A percentile compares a stretch with the other conserved stretches of the same genome.
phyloP scores from a whole-genome alignment of 2,797 vertebrate species.

The Bradypodion pumilum region DNA sequence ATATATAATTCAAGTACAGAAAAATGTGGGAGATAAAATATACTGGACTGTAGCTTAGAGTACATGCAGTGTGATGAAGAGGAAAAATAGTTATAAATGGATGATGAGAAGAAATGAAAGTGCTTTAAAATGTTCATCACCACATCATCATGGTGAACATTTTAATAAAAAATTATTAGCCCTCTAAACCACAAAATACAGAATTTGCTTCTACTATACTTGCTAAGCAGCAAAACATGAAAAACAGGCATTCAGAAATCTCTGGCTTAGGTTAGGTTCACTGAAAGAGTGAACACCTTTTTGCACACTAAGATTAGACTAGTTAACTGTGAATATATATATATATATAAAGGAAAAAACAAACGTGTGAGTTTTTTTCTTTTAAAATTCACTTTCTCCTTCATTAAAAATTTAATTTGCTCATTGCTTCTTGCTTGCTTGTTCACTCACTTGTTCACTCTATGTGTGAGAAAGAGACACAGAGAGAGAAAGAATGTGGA shows the following conservation, averaged over 20 bases:
- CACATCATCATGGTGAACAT: neutral
- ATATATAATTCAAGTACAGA: neutral
- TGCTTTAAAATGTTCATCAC: no score
- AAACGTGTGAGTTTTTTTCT: neutral
- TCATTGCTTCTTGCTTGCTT: neutral
- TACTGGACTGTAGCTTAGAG: neutral
- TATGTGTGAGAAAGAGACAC: neutral
- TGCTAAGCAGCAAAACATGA: no score
- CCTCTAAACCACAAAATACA: neutral
- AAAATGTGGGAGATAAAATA: neutral
- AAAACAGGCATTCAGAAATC: no score
- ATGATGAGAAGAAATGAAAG: neutral
- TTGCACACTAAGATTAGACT: no score
- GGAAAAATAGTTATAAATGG: neutral
- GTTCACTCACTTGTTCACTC: neutral
- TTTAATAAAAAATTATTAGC: neutral
- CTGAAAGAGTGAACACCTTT: no score
- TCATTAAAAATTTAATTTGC: neutral
- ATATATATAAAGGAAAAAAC: no score
- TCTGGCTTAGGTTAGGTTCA: no score
- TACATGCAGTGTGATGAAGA: neutral
- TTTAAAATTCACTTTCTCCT: conserved; percentile 1
- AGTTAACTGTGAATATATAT: no score
- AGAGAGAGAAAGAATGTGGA: neutral
- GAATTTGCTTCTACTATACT: neutral